phyloP scores from a whole-genome alignment of 2,113 vertebrate genomes.

The Paedocypris sp. region DNA sequence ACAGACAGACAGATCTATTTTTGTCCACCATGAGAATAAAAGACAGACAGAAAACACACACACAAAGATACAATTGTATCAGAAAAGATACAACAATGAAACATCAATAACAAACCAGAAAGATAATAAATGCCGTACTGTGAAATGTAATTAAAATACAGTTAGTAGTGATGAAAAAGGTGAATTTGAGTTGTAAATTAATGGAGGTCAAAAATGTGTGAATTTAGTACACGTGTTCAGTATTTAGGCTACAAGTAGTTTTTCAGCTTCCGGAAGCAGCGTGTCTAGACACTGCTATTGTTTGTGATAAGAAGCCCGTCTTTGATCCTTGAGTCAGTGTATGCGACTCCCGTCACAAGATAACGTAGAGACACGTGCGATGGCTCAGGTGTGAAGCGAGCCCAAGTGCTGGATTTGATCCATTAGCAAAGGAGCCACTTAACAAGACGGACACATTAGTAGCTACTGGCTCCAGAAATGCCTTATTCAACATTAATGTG shows the following conservation, averaged over 20 bases:
- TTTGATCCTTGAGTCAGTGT: slow-evolving; percentile 50
- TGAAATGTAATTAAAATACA: too few relatives aligned
- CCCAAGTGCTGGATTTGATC: slow-evolving; percentile 49
- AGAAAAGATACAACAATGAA: too few relatives aligned
- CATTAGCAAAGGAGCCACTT: slow-evolving; percentile 53
- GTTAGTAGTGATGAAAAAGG: too few relatives aligned
- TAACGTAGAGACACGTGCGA: slow-evolving; percentile 40
- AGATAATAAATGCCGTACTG: too few relatives aligned
- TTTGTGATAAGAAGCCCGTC: slow-evolving; percentile 25
- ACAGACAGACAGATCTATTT: too few relatives aligned
- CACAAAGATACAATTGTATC: too few relatives aligned
- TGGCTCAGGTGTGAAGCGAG: slow-evolving; percentile 48
- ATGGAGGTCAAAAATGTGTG: too few relatives aligned
- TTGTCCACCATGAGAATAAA: too few relatives aligned
- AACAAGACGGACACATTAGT: slow-evolving; percentile 34
- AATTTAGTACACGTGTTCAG: too few relatives aligned
- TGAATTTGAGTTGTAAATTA: too few relatives aligned
- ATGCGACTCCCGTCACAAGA: slow-evolving; percentile 39
- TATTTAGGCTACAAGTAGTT: slow-evolving; percentile 25
- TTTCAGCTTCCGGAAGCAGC: slow-evolving; percentile 23
- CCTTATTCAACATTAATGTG: slow-evolving; percentile 21
- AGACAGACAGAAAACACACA: too few relatives aligned
- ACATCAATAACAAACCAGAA: too few relatives aligned
- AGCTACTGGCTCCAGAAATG: slow-evolving; percentile 34
- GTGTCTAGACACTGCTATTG: slow-evolving; percentile 32